Evolutionary conservation across 2,797 vertebrate genomes (phyloP).

Genomic region (Epinephelus awoara): DNA sequence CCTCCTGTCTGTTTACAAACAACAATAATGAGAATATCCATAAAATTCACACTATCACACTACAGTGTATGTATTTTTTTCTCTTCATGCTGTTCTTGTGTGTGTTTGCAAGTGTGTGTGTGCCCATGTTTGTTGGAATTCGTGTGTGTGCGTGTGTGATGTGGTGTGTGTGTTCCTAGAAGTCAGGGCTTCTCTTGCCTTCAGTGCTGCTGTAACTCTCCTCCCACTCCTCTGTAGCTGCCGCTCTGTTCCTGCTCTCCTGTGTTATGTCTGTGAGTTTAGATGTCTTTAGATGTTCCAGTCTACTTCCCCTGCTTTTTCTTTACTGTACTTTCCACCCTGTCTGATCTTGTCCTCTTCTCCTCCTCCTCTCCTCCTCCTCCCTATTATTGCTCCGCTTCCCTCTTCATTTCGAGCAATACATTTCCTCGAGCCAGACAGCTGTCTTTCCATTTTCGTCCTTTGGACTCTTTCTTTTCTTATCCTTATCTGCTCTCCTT

Average conservation of each 20-base stretch:
- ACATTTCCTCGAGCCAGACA: neutral
- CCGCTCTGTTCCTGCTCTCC: slow-evolving; percentile 47
- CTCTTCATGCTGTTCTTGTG: slow-evolving; percentile 31
- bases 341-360: slow-evolving; percentile 32
- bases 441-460: slow-evolving; percentile 44
- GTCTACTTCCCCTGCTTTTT: slow-evolving; percentile 21
- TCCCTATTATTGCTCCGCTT: slow-evolving; percentile 26
- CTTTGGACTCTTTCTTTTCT: neutral
- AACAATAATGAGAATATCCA: slow-evolving; percentile 22
- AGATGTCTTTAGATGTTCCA: slow-evolving; percentile 57
- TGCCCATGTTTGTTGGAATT: neutral
- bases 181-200: slow-evolving; percentile 78
- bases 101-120: slow-evolving; percentile 4
- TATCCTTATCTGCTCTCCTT: neutral
- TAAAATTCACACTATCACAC: neutral
- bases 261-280: slow-evolving; percentile 57
- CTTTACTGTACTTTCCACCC: slow-evolving; percentile 13
- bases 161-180: slow-evolving; percentile 39
- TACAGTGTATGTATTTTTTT: slow-evolving; percentile 10
- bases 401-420: slow-evolving; percentile 32
- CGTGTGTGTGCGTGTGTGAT: slow-evolving; percentile 23
- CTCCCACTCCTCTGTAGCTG: slow-evolving; percentile 70
- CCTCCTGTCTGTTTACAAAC: slow-evolving; percentile 62
- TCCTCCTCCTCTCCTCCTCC: slow-evolving; percentile 36
- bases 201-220: slow-evolving; percentile 78